phyloP scores from a whole-genome alignment of 2,113 vertebrate genomes.

The Mormyrus iriodes region DNA sequence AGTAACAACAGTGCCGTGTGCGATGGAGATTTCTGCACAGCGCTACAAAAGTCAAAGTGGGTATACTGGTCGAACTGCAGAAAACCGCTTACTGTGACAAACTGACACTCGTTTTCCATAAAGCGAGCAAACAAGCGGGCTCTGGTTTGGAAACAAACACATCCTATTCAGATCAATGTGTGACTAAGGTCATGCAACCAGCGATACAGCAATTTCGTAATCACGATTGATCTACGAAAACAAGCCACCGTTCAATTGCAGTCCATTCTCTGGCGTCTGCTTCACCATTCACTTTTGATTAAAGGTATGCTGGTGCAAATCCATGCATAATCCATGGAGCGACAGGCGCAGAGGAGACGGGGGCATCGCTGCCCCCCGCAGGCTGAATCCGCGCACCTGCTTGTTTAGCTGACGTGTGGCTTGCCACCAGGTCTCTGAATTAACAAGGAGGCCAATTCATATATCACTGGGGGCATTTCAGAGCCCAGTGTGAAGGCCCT shows the following conservation, averaged over 20 bases:
- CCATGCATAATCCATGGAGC: background rate
- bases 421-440: background rate
- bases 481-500: background rate
- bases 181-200: background rate
- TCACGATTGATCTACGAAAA: background rate
- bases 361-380: background rate
- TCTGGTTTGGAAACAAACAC: background rate
- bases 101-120: background rate
- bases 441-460: constrained; percentile 4
- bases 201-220: background rate
- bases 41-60: background rate
- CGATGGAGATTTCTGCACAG: background rate
- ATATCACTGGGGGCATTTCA: background rate
- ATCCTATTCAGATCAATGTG: background rate
- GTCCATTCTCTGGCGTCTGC: background rate
- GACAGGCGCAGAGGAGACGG: background rate
- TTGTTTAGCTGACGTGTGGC: background rate
- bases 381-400: background rate
- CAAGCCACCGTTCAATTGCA: background rate
- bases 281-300: background rate
- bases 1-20: background rate
- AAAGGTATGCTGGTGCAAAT: background rate
- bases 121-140: background rate
- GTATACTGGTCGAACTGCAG: background rate
- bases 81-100: background rate